These are phyloP conservation scores for Gallinago stenura DNA, from an alignment of 2,797 vertebrate genomes.

Conservation along the genomic window DNA sequence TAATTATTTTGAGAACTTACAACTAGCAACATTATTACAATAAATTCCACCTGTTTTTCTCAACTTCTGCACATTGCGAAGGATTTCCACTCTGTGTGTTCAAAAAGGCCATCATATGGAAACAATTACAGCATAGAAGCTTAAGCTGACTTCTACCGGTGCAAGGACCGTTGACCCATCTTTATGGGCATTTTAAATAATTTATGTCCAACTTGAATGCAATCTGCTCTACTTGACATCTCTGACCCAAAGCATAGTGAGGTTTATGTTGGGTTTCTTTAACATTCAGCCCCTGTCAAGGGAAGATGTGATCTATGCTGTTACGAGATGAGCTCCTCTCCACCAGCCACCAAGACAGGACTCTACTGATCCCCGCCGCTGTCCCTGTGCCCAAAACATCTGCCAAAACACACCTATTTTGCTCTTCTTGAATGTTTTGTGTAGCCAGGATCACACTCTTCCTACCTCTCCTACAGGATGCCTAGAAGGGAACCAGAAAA, in stretches of 20 bases:
- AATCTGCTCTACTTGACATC: slow-evolving; percentile 60
- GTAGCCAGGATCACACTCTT: neutral
- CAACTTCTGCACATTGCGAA: neutral
- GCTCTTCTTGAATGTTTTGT: neutral
- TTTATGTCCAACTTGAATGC: slow-evolving; percentile 56
- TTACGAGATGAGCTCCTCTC: neutral
- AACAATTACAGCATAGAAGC: slow-evolving; percentile 40
- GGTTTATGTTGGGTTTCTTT: slow-evolving; percentile 64
- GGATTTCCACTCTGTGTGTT: neutral
- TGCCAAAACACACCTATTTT: neutral
- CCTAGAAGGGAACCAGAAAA: neutral
- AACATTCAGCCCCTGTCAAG: slow-evolving; percentile 48
- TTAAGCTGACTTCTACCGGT: neutral
- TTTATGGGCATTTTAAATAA: slow-evolving; percentile 64
- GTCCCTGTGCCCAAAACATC: neutral
- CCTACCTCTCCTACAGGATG: neutral
- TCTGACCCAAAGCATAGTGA: slow-evolving; percentile 26
- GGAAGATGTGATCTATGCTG: neutral
- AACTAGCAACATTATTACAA: slow-evolving; percentile 24
- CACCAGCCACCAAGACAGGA: neutral
- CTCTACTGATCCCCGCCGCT: neutral
- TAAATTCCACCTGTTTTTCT: slow-evolving; percentile 41
- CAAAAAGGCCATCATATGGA: slow-evolving; percentile 27
- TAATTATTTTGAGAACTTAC: slow-evolving; percentile 64
- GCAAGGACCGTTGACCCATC: slow-evolving; percentile 48